Conservation (phyloP, 2,888 invertebrate species). For the Neoascia interrupta region DNA sequence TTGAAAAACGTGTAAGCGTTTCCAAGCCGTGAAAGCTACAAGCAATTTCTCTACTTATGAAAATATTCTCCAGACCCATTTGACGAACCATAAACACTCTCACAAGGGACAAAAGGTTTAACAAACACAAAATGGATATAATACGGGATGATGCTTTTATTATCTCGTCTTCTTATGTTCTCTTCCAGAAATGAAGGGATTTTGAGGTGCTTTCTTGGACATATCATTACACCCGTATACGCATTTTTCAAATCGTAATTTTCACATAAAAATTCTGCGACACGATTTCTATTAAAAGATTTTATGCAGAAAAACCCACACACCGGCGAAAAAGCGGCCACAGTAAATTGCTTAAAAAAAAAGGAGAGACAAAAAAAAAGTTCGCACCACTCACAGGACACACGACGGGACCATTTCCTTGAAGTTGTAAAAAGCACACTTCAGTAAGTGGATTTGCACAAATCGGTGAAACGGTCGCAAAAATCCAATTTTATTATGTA, state of each 20-base stretch:
- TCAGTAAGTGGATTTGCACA: conserved; percentile 56
- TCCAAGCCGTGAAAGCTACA: no score
- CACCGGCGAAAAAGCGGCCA: conserved; percentile 25
- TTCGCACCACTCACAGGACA: conserved; percentile 26
- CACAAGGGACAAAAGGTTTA: no score
- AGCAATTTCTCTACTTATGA: no score
- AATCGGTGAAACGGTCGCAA: conserved; percentile 48
- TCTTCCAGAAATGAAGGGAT: conserved; percentile 35
- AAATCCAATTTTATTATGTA: conserved; percentile 59
- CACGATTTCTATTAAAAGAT: conserved; percentile 69
- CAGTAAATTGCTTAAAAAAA: neutral
- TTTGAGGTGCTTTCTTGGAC: conserved; percentile 66
- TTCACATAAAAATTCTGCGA: conserved; percentile 68
- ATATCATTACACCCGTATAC: conserved; percentile 37
- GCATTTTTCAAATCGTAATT: conserved; percentile 68
- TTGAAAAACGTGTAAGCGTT: no score
- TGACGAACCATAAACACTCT: no score
- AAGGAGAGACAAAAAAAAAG: neutral
- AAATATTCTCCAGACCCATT: no score
- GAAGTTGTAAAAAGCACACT: conserved; percentile 62
- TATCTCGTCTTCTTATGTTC: no score
- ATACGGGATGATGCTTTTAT: no score
- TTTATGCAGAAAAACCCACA: conserved; percentile 63
- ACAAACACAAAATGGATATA: no score
- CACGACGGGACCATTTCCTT: conserved; percentile 44